Evolutionary conservation across 2,888 invertebrate species (phyloP), one percentile per base, ranked within the genome.

Genomic region (Marronus borbonicus): DNA sequence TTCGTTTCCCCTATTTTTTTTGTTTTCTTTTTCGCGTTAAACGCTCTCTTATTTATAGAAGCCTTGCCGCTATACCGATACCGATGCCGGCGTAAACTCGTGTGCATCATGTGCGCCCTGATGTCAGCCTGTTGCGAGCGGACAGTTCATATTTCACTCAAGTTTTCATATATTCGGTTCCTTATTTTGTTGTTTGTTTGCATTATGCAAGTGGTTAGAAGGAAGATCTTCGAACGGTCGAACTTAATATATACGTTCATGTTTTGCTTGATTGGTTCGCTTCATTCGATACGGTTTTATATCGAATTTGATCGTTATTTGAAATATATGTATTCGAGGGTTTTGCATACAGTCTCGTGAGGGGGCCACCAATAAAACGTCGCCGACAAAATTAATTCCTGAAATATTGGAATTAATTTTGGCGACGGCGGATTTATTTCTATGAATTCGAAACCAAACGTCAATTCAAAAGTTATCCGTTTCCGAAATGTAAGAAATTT

Each of bases 11-110:
- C 49, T 36, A 36, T 36, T 36, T 44, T 44, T 77, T 52, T 74
- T 78, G 58, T 79, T 79, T 78, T 80, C 66, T 69, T 78, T 77
- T 69, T 75, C 68, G 76, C 72, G 78, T 62, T 78, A 79, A 80
- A 77, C 52, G 79, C 60, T 77, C 60, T 77, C 78, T 81, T 83
- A 83, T 82, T 81, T 82, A 79, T 83, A 83, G 82, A 81, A 80
- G 78, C 74, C 17, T 28, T 64, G 39, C 64, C 66, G 78, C 39
- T 62, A 39, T 50, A 39, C 65, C 60, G 76, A 65, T 69, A 50
- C 65, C 60, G 76, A 65, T 69, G 20, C 55, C 69, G 76, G 72
- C 64, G 76, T 60, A 10, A 62, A 62, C 78, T 78, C 44, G 44
- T 80, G 78, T 78, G 76, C 78, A 81, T 80, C 77, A 66, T 79